Conservation (phyloP, 2,797 vertebrate species). For the Morelia viridis region DNA sequence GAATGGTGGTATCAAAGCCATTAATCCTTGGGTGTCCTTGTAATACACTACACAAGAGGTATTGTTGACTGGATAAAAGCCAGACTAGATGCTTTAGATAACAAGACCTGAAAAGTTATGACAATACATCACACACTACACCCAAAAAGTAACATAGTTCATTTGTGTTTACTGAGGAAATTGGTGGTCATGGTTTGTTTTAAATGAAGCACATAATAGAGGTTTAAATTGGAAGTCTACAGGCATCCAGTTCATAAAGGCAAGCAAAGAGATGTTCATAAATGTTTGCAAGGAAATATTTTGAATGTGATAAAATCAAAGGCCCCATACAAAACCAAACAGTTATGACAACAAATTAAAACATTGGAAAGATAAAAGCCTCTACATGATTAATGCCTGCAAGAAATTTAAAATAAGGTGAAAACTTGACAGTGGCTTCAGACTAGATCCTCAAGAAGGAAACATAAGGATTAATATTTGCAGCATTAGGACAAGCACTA, state of each 20-base stretch:
- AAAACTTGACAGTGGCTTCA: neutral
- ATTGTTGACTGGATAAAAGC: neutral
- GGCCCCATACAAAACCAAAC: neutral
- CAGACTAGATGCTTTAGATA: neutral
- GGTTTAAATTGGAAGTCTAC: neutral
- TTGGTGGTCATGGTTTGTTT: neutral
- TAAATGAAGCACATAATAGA: neutral
- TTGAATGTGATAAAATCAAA: neutral
- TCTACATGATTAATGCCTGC: neutral
- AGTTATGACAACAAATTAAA: neutral
- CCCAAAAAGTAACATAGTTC: neutral
- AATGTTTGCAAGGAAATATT: neutral
- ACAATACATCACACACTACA: neutral
- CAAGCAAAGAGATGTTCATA: neutral
- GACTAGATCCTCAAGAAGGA: neutral
- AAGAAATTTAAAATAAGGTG: neutral
- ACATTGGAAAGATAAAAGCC: neutral
- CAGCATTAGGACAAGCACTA: neutral
- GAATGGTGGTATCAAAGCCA: neutral
- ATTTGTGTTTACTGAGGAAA: neutral
- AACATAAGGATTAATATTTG: neutral
- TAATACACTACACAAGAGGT: neutral
- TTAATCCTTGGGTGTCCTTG: neutral
- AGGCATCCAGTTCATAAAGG: neutral
- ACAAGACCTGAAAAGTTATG: neutral